phyloP scores from a whole-genome alignment of 1,140 invertebrate genomes.

The Drosophila dunni region DNA sequence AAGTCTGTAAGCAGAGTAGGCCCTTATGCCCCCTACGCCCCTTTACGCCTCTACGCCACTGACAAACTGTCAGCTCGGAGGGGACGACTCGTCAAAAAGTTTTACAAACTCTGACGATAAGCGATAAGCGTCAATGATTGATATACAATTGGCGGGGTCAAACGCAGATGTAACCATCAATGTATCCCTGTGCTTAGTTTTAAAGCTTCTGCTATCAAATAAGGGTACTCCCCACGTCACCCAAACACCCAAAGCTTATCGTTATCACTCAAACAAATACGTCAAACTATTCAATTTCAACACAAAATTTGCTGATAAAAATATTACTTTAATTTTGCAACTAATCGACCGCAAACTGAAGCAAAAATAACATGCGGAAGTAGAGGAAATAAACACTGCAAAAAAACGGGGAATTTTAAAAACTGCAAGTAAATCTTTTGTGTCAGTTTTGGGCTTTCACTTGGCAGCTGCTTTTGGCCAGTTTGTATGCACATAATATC shows the following conservation, averaged over 20 bases:
- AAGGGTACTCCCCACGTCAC: slow-evolving; percentile 22
- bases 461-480: slow-evolving; percentile 53
- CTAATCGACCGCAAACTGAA: slow-evolving; percentile 18
- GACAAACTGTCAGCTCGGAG: neutral
- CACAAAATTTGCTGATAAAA: neutral
- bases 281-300: slow-evolving; percentile 15
- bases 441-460: slow-evolving; percentile 46
- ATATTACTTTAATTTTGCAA: slow-evolving; percentile 15
- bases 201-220: neutral
- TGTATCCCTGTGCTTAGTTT: slow-evolving; percentile 8
- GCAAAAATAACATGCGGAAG: neutral
- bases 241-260: slow-evolving; percentile 6
- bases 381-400: neutral
- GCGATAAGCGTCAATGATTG: slow-evolving; percentile 34
- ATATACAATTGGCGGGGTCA: slow-evolving; percentile 19
- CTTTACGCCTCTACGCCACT: neutral
- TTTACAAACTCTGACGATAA: slow-evolving; percentile 12
- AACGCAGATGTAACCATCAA: slow-evolving; percentile 20
- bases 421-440: slow-evolving; percentile 66
- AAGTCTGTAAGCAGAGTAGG: neutral
- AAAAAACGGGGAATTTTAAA: slow-evolving; percentile 4
- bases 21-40: neutral
- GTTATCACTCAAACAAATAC: slow-evolving; percentile 19
- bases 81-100: slow-evolving; percentile 21
- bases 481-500: slow-evolving; percentile 27